Evolutionary conservation across 2,797 vertebrate species (phyloP).

Genomic region (Tinamus major): DNA sequence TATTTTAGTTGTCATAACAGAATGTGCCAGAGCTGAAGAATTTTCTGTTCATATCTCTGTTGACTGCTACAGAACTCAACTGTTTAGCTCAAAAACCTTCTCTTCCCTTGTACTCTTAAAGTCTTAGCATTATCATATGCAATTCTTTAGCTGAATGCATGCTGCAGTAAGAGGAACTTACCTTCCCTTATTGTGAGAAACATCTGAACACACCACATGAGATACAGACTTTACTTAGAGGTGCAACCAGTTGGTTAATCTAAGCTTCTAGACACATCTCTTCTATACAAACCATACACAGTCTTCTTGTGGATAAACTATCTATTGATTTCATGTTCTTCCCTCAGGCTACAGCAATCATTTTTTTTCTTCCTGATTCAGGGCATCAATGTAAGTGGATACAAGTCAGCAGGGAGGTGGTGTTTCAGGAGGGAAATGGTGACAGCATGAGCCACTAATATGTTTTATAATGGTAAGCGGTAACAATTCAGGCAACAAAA

Average conservation of each 20-base stretch:
- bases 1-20: neutral
- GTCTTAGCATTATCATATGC: neutral
- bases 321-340: neutral
- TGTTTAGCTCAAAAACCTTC: neutral
- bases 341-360: neutral
- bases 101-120: neutral
- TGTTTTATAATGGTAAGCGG: accelerated
- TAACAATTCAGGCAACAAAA: neutral
- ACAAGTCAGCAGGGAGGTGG: neutral
- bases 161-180: no score
- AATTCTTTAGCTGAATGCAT: neutral
- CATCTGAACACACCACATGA: neutral
- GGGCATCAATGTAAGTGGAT: neutral
- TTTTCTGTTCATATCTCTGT: neutral
- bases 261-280: neutral
- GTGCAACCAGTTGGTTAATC: neutral
- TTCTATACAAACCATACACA: neutral
- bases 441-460: neutral
- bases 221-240: neutral
- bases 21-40: neutral
- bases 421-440: neutral
- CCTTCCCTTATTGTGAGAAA: neutral
- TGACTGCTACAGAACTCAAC: neutral
- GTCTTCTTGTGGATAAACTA: neutral
- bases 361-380: neutral